These are phyloP conservation scores for Calephelis nemesis DNA, from an alignment of 1,140 invertebrate genomes.

Conservation along the genomic window DNA sequence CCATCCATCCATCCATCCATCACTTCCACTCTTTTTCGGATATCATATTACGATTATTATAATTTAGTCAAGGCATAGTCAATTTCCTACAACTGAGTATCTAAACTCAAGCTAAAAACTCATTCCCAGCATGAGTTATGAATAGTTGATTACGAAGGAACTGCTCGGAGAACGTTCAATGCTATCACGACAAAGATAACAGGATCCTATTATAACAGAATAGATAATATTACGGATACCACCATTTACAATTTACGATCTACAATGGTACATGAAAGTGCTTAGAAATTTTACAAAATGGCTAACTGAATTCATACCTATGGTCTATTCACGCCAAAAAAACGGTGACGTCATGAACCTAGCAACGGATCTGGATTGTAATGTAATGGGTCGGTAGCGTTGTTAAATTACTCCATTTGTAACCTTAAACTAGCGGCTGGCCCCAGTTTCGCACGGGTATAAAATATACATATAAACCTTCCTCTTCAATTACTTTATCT, in stretches of 20 bases:
- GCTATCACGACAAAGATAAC: constrained; percentile 32
- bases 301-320: not conserved
- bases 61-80: too few relatives aligned
- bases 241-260: constrained; percentile 30
- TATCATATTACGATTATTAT: too few relatives aligned
- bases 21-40: too few relatives aligned
- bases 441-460: too few relatives aligned
- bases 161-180: constrained; percentile 23
- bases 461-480: too few relatives aligned
- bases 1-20: too few relatives aligned
- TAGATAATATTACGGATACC: constrained; percentile 33
- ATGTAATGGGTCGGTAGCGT: too few relatives aligned
- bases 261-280: constrained; percentile 12
- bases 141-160: constrained; percentile 32
- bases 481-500: too few relatives aligned
- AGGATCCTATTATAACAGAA: constrained; percentile 35
- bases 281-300: constrained; percentile 1
- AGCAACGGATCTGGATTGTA: too few relatives aligned
- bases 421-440: too few relatives aligned
- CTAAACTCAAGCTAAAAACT: not conserved
- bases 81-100: not conserved
- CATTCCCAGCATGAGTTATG: constrained; percentile 20
- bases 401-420: too few relatives aligned
- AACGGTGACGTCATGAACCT: too few relatives aligned
- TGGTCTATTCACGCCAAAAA: not conserved